Evolutionary conservation across 1,140 invertebrate species (phyloP), one percentile per base, ranked within the genome.

Genomic region (Calephelis virginiensis): DNA sequence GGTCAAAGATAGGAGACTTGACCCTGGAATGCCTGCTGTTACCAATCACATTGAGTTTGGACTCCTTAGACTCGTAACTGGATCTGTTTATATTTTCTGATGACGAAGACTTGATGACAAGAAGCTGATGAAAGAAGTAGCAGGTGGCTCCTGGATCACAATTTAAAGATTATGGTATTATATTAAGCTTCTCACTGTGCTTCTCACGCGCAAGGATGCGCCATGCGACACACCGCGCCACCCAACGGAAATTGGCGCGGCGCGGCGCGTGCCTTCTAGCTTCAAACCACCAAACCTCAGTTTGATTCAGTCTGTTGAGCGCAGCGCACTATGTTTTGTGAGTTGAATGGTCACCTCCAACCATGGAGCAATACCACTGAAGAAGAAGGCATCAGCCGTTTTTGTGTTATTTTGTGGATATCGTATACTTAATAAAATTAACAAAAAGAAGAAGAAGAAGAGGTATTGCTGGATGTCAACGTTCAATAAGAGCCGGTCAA

Each of bases 301-400:
- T 47, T 47, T 47, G 46, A 47, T 47, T 47, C 46, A 47, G 46
- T 47, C 46, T 47, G 46, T 47, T 47, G 10, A 47, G 46, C 46
- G 46, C 46, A 47, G 46, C 46, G 46, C 46, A 47, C 46, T 47
- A 47, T 47, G 46, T 47, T 12, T 47, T 47, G 46, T 47, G 46
- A 47, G 46, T 47, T 12, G 46, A 47, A 47, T 47, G 10, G 46
- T 12, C 46, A 47, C 46, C 46, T 47, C 46, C 46, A 47, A 12
- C 46, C 46, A 47, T 47, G 46, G 46, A 47, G 46, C 46, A 47
- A 47, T 47, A 12, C 46, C 46, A 47, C 46, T 47, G 46, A 47
- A 47, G 46, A 47, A 47, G 46, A 47, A 47, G 46, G 46, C 46
- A 47, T 47, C 46, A 47, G 46, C 46, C 46, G 46, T 47, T 47